Conservation (phyloP, 1,140 invertebrate species). For the Papilio glaucus region DNA sequence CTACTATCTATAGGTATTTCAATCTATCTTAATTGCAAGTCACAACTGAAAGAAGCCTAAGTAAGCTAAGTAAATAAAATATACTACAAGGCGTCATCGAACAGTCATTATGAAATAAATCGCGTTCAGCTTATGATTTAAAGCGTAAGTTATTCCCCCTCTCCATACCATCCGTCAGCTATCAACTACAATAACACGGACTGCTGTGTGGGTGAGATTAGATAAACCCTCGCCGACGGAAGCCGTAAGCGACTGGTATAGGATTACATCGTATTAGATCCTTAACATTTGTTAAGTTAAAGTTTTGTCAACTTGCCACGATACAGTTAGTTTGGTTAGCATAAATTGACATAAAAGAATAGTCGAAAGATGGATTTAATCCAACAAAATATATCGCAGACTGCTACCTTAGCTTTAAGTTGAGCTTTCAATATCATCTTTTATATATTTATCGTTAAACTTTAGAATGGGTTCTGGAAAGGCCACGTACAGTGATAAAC, state of each 20-base stretch:
- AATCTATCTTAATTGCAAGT: too few species aligned
- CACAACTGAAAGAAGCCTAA: too few species aligned
- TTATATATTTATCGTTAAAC: too few species aligned
- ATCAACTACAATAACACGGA: slow-evolving; percentile 30
- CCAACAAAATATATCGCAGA: too few species aligned
- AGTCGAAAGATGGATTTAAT: too few species aligned
- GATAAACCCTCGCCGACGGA: slow-evolving; percentile 29
- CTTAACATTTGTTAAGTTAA: slow-evolving; percentile 5
- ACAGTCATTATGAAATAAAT: background rate
- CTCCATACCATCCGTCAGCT: slow-evolving; percentile 23
- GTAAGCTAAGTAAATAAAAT: background rate
- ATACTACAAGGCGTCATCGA: background rate
- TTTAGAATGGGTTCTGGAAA: too few species aligned
- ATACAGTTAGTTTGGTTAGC: too few species aligned
- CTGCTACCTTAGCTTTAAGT: too few species aligned
- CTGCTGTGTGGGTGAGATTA: slow-evolving; percentile 34
- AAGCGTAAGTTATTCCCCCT: background rate
- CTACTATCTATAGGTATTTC: too few species aligned
- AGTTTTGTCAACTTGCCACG: slow-evolving; percentile 4
- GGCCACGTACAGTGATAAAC: too few species aligned
- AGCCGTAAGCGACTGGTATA: slow-evolving; percentile 21
- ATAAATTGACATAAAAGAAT: too few species aligned
- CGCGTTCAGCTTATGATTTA: background rate
- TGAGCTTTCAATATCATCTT: too few species aligned
- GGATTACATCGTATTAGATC: slow-evolving; percentile 17